Conservation (phyloP, 2,797 vertebrate genomes). For the Sebastes matsubarae region DNA sequence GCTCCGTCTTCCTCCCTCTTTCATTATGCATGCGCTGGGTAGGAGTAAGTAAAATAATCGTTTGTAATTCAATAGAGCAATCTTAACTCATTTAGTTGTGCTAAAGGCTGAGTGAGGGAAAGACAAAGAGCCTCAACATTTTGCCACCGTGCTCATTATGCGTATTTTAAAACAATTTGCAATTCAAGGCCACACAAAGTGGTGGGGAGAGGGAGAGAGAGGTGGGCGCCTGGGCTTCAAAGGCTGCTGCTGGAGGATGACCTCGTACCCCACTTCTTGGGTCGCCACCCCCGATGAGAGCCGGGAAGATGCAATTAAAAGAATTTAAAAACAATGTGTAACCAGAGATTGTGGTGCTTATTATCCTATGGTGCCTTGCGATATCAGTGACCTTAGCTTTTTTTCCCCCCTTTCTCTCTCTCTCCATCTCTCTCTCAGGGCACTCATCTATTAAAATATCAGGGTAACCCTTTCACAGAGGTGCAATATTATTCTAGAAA, state of each 20-base stretch:
- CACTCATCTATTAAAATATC: slow-evolving; percentile 69
- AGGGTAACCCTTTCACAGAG: slow-evolving; percentile 49
- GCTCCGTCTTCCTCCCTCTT: slow-evolving; percentile 51
- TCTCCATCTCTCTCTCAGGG: slow-evolving; percentile 36
- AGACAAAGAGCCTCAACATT: slow-evolving; percentile 89
- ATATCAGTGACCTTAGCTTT: slow-evolving; percentile 68
- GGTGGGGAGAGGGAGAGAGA: slow-evolving; percentile 72
- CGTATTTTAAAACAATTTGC: slow-evolving; percentile 92
- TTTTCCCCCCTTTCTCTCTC: background rate
- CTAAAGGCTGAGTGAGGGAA: slow-evolving; percentile 91
- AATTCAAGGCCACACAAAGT: slow-evolving; percentile 90
- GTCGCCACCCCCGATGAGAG: slow-evolving; percentile 82
- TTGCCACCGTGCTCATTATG: slow-evolving; percentile 91
- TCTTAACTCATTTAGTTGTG: slow-evolving; percentile 93
- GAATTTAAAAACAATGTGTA: slow-evolving; percentile 82
- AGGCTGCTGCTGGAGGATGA: slow-evolving; percentile 79
- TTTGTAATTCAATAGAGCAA: slow-evolving; percentile 95
- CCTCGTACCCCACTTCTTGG: slow-evolving; percentile 80
- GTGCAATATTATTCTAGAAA: slow-evolving; percentile 34
- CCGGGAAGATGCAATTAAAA: slow-evolving; percentile 84
- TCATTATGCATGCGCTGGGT: slow-evolving; percentile 75
- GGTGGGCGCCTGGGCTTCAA: slow-evolving; percentile 77
- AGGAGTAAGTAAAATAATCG: slow-evolving; percentile 82
- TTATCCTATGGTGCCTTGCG: slow-evolving; percentile 68
- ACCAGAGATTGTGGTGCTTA: slow-evolving; percentile 74